Conservation (phyloP, 2,113 vertebrate species). For the Procapra przewalskii region DNA sequence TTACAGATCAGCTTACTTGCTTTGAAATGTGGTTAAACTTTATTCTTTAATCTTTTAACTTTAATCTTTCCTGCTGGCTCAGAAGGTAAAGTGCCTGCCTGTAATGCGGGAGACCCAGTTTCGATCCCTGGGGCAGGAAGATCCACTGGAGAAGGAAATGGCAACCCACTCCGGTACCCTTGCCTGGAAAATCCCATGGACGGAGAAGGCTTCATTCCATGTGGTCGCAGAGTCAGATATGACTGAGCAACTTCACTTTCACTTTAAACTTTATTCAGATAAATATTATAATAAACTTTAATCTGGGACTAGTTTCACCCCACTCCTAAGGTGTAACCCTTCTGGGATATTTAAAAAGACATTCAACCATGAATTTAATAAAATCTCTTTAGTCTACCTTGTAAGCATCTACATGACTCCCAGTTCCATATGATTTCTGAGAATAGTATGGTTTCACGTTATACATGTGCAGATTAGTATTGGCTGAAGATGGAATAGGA, state of each 20-base stretch:
- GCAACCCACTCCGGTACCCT: too few relatives aligned
- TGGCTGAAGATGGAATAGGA: background rate
- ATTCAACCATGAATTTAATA: background rate
- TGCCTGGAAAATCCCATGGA: too few relatives aligned
- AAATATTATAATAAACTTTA: background rate
- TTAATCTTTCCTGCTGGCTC: too few relatives aligned
- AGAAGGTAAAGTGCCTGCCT: too few relatives aligned
- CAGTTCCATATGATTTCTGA: background rate
- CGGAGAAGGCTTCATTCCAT: too few relatives aligned
- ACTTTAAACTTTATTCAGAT: background rate
- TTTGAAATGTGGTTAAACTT: background rate
- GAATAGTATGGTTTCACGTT: background rate
- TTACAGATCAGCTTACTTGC: background rate
- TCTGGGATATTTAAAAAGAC: background rate
- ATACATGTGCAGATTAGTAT: background rate
- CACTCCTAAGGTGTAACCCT: background rate
- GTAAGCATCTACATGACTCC: background rate
- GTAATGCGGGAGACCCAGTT: too few relatives aligned
- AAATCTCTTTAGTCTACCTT: background rate
- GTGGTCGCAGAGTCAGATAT: rapidly evolving
- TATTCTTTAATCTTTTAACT: background rate
- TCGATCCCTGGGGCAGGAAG: too few relatives aligned
- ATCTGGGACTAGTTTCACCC: background rate
- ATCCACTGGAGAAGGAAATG: too few relatives aligned
- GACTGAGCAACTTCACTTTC: too few relatives aligned